These are phyloP conservation scores for Harpalus rufipes DNA, from an alignment of 2,888 invertebrate species.

Conservation along the genomic window DNA sequence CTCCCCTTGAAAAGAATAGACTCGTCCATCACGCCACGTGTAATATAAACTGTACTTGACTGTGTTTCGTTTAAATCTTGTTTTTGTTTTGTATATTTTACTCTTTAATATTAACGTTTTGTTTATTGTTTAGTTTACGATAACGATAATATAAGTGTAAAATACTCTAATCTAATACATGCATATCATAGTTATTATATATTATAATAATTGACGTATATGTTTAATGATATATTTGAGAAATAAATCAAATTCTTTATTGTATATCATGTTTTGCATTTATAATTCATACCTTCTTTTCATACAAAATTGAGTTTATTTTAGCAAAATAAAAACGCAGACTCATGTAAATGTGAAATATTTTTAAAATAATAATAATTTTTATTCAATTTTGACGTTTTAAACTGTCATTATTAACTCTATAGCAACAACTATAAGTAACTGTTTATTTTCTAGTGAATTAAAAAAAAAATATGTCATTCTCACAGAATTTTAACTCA, in stretches of 20 bases:
- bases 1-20: constrained; percentile 4
- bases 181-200: constrained; percentile 65
- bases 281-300: constrained; percentile 27
- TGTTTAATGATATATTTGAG: constrained; percentile 60
- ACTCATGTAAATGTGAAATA: too few relatives aligned
- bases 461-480: too few relatives aligned
- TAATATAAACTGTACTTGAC: constrained; percentile 48
- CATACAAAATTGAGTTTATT: neutral
- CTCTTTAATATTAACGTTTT: constrained; percentile 18
- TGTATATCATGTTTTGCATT: constrained; percentile 46
- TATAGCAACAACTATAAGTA: too few relatives aligned
- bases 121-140: constrained; percentile 26
- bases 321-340: neutral
- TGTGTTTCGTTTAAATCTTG: constrained; percentile 17
- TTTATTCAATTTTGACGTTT: too few relatives aligned
- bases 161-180: constrained; percentile 58
- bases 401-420: too few relatives aligned
- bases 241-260: constrained; percentile 64
- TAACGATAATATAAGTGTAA: constrained; percentile 55
- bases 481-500: too few relatives aligned
- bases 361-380: too few relatives aligned
- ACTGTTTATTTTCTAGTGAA: too few relatives aligned
- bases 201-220: constrained; percentile 57
- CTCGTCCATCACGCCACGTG: constrained; percentile 43
- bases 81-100: constrained; percentile 47